phyloP scores from a whole-genome alignment of 2,888 invertebrate genomes.

The Drosophila limbata region DNA sequence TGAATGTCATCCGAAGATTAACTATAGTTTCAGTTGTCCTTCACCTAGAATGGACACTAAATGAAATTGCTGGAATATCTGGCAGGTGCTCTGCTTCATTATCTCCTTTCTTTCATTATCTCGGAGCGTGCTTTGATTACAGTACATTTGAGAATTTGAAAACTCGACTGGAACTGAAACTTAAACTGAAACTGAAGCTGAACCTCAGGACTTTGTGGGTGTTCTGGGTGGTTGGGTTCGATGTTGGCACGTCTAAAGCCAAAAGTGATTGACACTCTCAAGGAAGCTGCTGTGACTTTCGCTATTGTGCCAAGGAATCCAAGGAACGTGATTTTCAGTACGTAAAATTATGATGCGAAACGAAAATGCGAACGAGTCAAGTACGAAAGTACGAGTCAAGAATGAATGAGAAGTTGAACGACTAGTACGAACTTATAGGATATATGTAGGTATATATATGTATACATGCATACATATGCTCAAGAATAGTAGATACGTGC shows the following conservation, averaged over 20 bases:
- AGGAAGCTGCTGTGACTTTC: conserved; percentile 59
- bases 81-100: conserved; percentile 11
- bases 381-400: conserved; percentile 67
- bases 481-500: conserved; percentile 41
- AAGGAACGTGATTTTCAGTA: conserved; percentile 71
- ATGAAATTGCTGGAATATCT: conserved; percentile 1
- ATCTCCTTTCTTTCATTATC: conserved; percentile 31
- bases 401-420: conserved; percentile 59
- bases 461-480: conserved; percentile 7
- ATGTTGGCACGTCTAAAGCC: conserved; percentile 27
- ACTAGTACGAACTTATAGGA: conserved; percentile 21
- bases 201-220: conserved; percentile 43
- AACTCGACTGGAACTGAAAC: conserved; percentile 34
- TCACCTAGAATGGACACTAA: neutral
- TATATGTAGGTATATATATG: conserved; percentile 4
- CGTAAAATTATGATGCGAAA: conserved; percentile 79
- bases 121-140: conserved; percentile 60
- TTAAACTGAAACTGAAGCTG: too few relatives aligned
- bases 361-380: conserved; percentile 67
- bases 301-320: conserved; percentile 36
- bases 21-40: neutral
- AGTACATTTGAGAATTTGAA: conserved; percentile 55
- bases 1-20: neutral
- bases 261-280: conserved; percentile 29
- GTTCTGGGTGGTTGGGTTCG: conserved; percentile 58